Percentiles rank a stretch among this genome's conserved stretches.
phyloP scores from a whole-genome alignment of 2,113 vertebrate genomes.

The Todiramphus chloris region DNA sequence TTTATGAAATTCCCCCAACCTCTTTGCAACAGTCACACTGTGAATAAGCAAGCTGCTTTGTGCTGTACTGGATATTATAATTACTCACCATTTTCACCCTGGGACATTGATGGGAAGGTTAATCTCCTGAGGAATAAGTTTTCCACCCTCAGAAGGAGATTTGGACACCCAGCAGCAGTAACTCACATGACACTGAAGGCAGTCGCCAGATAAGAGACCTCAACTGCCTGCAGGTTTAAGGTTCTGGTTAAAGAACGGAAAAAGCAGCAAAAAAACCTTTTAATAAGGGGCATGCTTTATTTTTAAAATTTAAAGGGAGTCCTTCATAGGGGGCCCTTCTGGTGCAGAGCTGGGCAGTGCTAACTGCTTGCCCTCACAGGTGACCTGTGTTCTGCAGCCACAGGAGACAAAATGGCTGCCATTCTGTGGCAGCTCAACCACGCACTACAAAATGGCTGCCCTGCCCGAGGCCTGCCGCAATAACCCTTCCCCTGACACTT shows the following conservation, averaged over 20 bases:
- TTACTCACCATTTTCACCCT: background rate
- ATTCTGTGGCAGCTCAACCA: background rate
- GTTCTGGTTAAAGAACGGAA: background rate
- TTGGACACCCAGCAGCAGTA: background rate
- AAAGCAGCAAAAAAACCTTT: background rate
- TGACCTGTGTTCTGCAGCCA: fast-evolving
- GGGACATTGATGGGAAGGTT: background rate
- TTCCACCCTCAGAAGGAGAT: background rate
- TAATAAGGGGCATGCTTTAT: background rate
- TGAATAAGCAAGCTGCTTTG: background rate
- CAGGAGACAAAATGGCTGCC: background rate
- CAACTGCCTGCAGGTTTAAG: background rate
- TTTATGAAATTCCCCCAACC: background rate
- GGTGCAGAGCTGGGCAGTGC: background rate
- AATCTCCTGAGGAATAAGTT: background rate
- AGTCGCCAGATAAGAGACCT: background rate
- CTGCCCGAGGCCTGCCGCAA: background rate
- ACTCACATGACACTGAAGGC: background rate
- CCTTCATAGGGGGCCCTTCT: background rate
- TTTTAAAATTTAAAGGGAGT: background rate
- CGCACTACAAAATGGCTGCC: background rate
- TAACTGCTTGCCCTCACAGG: background rate
- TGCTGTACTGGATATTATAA: background rate
- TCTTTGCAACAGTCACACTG: background rate
- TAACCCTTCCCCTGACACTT: background rate